Evolutionary conservation across 1,140 invertebrate species (phyloP), one percentile per base, ranked within the genome.

Genomic region (Drosophila nigrodunni): DNA sequence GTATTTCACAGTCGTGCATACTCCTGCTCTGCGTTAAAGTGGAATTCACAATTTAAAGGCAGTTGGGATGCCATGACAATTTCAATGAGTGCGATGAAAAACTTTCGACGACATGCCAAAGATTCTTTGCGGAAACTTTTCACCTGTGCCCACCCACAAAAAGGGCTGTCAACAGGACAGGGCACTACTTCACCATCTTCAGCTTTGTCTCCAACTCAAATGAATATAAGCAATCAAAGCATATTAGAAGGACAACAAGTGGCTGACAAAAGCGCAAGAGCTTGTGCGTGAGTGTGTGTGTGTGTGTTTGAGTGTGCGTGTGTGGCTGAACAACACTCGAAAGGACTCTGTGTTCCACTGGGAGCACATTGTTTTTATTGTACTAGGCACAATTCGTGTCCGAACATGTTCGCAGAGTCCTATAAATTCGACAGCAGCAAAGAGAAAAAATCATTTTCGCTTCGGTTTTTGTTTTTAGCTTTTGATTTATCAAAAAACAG

Each of bases 211-310:
- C 55, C 41, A 64, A 15, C 50, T 46, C 43, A 34, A 54, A 58
- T 57, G 61, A 25, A 46, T 52, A 41, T 47, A 34, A 49, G 66
- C 60, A 72, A 80, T 68, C 60, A 71, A 70, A 73, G 55, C 59
- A 64, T 55, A 70, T 74, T 65, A 49, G 37, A 50, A 30, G 52
- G 11, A 78, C 65, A 85, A 80, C 78, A 89, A 83, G 70, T 78
- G 74, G 80, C 74, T 64, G 73, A 50, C 47, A 70, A 68, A 70
- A 65, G 61, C 61, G 54, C 54, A 76, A 52, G 44, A 60, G 68
- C 61, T 81, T 61, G 37, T 68, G 3, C 1, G 4, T 30, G 25
- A 0, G 25, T 30, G 25, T 30, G 25, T 30, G 25, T 30, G 25
- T 30, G 25, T 30, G 25, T 30, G 25, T 30, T 30, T 30, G 25